Conservation (phyloP, 2,797 vertebrate species). For the Acipenser ruthenus region DNA sequence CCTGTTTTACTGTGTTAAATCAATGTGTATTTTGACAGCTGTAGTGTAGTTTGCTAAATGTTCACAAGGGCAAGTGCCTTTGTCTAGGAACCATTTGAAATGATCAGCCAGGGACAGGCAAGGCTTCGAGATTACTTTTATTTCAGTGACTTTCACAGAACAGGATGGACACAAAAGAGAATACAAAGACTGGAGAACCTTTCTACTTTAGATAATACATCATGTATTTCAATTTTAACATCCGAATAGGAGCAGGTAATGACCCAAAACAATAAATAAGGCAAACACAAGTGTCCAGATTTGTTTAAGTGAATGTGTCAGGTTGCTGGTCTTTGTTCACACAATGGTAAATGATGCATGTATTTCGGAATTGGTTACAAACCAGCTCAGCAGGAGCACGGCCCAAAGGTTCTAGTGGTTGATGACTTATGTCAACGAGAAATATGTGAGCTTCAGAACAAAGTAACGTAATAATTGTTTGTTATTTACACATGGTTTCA, state of each 20-base stretch:
- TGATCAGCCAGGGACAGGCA: slow-evolving; percentile 1
- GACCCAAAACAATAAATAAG: slow-evolving; percentile 3
- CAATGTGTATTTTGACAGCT: slow-evolving; percentile 33
- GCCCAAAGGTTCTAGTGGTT: slow-evolving; percentile 3
- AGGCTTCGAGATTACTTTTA: slow-evolving; percentile 10
- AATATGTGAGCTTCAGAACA: background rate
- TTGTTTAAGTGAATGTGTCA: slow-evolving; percentile 12
- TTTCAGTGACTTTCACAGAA: slow-evolving; percentile 9
- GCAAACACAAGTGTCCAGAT: background rate
- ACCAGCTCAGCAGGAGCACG: slow-evolving; percentile 1
- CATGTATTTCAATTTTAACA: slow-evolving; percentile 15
- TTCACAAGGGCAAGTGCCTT: slow-evolving; percentile 10
- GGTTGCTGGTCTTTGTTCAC: slow-evolving; percentile 9
- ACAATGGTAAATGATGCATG: slow-evolving; percentile 16
- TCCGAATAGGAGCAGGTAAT: slow-evolving; percentile 7
- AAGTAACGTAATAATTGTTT: background rate
- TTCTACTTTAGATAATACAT: background rate
- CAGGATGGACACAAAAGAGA: background rate
- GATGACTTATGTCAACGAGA: background rate
- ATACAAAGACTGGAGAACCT: background rate
- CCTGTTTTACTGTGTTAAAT: slow-evolving; percentile 53
- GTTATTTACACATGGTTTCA: background rate
- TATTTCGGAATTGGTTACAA: slow-evolving; percentile 13
- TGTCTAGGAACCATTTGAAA: slow-evolving; percentile 12
- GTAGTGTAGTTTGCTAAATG: slow-evolving; percentile 15